Base-by-base conservation (phyloP, 35 echinoderm and acorn worm species). In the Lytechinus pictus region DNA sequence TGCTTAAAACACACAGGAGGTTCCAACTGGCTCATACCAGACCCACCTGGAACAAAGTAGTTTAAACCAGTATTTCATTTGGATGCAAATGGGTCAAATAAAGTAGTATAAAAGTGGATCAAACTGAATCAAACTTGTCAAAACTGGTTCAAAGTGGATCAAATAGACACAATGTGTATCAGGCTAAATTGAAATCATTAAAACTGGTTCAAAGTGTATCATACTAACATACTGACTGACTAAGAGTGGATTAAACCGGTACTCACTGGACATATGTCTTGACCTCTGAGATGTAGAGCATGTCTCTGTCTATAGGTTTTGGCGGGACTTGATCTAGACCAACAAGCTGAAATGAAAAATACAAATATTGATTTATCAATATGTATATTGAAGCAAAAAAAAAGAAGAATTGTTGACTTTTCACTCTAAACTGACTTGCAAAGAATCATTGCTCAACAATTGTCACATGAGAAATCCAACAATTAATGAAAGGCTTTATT, bases 191-290 rank as follows among this genome's bases (percentile, higher is more conserved):
- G 33, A 44, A 44, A 44, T 44, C 33, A 44, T 44, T 44, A 44
- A 44, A 44, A 44, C 33, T 44, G 33, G 33, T 44, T 44, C 33
- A 44, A 44, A 44, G 33, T 44, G 33, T 0, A 44, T 44, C 33
- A 44, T 1, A 44, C 2, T 44, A 2, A 44, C 33, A 44, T 0
- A 1, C 1, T 44, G 33, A 99, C 96, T 29, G 97, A 79, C 53
- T 97, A 96, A 94, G 11, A 72, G 9, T 3, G 27, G 54, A 52
- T 92, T 16, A 61, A 57, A 27, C 91, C 9, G 9, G 58, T n/a
- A 99, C 98, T 98, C 92, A 99, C 98, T 98, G 95, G 10, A 99
- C 96, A 94, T 99, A 99, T 57, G 98, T 96, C 91, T 93, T 96
- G 94, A 98, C 95, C 54, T 99, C 98, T 87, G 96, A 54, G 52